A percentile compares a stretch with the other conserved stretches of the same genome.
Conservation (phyloP, 2,113 vertebrate genomes). For the Corythornis madagascariensis region DNA sequence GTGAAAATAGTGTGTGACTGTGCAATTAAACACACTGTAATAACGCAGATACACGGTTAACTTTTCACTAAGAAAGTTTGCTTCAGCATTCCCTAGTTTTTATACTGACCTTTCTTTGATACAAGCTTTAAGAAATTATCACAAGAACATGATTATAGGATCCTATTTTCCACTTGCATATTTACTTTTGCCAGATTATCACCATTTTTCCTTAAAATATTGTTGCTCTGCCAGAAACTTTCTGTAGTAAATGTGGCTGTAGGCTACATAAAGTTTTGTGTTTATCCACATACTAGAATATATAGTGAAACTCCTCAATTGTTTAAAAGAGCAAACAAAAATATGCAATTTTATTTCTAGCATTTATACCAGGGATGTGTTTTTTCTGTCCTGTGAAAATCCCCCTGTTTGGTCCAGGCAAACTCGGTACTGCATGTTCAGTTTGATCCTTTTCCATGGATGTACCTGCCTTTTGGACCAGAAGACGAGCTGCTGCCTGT, state of each 20-base stretch:
- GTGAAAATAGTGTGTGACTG: background rate
- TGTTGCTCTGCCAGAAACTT: background rate
- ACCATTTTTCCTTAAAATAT: background rate
- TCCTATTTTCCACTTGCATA: background rate
- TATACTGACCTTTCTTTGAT: background rate
- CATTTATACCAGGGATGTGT: background rate
- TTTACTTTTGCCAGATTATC: background rate
- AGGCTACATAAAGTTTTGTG: background rate
- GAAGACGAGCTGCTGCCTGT: background rate
- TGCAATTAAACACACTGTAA: background rate
- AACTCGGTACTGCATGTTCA: fast-evolving
- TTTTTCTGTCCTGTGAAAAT: background rate
- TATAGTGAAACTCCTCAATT: background rate
- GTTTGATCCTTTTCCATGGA: background rate
- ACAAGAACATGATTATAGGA: background rate
- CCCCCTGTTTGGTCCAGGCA: background rate
- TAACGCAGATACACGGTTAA: background rate
- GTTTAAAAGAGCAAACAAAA: background rate
- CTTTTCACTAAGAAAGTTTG: background rate
- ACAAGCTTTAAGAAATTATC: background rate
- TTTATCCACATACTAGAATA: background rate
- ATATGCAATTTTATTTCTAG: background rate
- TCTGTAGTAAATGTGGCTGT: background rate
- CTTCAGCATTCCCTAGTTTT: background rate
- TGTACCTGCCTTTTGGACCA: background rate